A percentile compares a stretch with the other conserved stretches of the same genome.
These are phyloP conservation scores for Ateles fusciceps DNA, from an alignment of 2,797 vertebrate species.

Conservation along the genomic window DNA sequence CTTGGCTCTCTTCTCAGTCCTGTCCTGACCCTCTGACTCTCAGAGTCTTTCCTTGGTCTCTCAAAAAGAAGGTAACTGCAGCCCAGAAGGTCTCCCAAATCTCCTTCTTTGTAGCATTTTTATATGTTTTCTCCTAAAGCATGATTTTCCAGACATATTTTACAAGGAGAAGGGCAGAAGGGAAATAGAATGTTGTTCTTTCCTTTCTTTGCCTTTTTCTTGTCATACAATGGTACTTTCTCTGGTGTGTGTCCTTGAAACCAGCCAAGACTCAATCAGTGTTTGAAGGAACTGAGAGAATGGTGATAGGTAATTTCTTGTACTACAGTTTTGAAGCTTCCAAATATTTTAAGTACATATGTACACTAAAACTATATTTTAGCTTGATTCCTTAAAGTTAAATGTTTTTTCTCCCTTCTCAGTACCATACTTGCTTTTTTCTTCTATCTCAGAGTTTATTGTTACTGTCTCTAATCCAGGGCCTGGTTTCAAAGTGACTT, in stretches of 20 bases:
- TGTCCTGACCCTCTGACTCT: background rate
- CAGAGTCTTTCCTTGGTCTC: background rate
- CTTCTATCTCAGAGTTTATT: background rate
- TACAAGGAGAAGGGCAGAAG: background rate
- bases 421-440: background rate
- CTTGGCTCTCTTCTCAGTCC: background rate
- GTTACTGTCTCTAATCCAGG: background rate
- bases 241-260: background rate
- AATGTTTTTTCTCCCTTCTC: slow-evolving; percentile 5
- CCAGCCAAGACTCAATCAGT: background rate
- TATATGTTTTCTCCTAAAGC: background rate
- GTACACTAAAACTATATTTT: background rate
- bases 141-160: background rate
- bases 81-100: background rate
- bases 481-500: background rate
- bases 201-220: background rate
- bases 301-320: background rate
- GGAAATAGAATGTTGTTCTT: background rate
- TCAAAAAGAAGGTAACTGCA: background rate
- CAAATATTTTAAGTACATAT: background rate
- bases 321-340: background rate
- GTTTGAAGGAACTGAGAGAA: background rate
- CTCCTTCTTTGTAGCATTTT: background rate
- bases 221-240: background rate
- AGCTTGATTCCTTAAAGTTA: background rate